Percentiles rank a stretch among this genome's conserved stretches.
Evolutionary conservation across 2,888 invertebrate species (phyloP).

Genomic region (Pollenia labialis): DNA sequence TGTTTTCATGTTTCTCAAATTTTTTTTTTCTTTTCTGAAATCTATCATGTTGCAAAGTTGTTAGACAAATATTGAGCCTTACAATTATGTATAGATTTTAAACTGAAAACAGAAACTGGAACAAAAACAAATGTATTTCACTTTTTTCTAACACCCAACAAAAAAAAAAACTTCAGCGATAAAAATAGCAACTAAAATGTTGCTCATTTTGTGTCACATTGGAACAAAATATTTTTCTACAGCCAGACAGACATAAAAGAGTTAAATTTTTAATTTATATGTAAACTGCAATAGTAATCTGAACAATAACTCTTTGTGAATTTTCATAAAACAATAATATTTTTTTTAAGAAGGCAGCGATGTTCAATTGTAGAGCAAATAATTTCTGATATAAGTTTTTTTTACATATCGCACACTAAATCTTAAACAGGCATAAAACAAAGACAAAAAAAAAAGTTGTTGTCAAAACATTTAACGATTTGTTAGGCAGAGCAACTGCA

Average conservation of each 20-base stretch:
- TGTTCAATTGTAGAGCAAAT: too few relatives aligned
- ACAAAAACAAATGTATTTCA: not conserved
- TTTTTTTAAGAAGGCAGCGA: too few relatives aligned
- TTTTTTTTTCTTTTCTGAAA: not conserved
- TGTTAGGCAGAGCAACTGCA: too few relatives aligned
- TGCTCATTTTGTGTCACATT: not conserved
- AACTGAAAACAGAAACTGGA: not conserved
- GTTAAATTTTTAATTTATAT: not conserved
- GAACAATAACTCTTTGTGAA: not conserved
- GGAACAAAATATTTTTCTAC: not conserved
- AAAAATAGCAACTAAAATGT: not conserved
- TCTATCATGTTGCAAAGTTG: conserved; percentile 14
- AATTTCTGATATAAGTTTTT: too few relatives aligned
- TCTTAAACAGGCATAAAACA: too few relatives aligned
- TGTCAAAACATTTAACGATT: too few relatives aligned
- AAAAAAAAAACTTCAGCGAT: not conserved
- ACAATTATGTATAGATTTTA: conserved; percentile 16
- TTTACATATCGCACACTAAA: too few relatives aligned
- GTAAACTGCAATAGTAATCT: too few relatives aligned
- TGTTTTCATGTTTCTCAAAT: not conserved
- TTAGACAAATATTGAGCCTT: conserved; percentile 19
- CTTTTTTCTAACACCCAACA: not conserved
- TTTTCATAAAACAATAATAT: too few relatives aligned
- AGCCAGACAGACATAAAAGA: not conserved
- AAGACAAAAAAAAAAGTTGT: too few relatives aligned